A percentile compares a stretch with the other conserved stretches of the same genome.
Evolutionary conservation across 2,113 vertebrate genomes (phyloP).

Genomic region (Amphilophus citrinellus): DNA sequence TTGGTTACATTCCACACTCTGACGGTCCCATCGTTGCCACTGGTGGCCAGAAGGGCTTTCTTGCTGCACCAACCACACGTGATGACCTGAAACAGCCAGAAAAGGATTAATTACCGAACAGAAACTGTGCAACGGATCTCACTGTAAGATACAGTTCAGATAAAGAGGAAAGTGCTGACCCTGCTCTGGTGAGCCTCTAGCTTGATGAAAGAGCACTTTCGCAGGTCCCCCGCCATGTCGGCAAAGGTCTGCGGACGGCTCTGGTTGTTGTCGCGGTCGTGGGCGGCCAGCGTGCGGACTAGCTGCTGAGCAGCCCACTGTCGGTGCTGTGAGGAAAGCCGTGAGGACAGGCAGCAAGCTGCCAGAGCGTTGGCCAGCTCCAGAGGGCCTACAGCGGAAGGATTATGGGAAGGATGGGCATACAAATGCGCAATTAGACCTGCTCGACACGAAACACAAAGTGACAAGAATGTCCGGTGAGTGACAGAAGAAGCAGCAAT

Average conservation of each 20-base stretch:
- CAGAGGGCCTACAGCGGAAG: slow-evolving; percentile 96
- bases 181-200: slow-evolving; percentile 98
- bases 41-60: slow-evolving; percentile 93
- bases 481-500: slow-evolving; percentile 57
- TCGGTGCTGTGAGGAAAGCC: slow-evolving; percentile 96
- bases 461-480: slow-evolving; percentile 78
- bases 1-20: slow-evolving; percentile 96
- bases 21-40: slow-evolving; percentile 93
- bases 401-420: slow-evolving; percentile 93
- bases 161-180: slow-evolving; percentile 74
- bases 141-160: accelerated
- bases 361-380: slow-evolving; percentile 98
- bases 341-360: slow-evolving; percentile 96
- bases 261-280: slow-evolving; percentile 97
- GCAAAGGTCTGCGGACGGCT: slow-evolving; percentile 91
- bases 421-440: slow-evolving; percentile 93
- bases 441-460: slow-evolving; percentile 87
- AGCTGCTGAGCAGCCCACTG: slow-evolving; percentile 99
- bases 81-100: slow-evolving; percentile 85
- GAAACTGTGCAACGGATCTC: neutral
- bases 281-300: slow-evolving; percentile 93
- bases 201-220: slow-evolving; percentile 94
- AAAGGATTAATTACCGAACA: neutral
- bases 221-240: slow-evolving; percentile 95
- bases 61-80: slow-evolving; percentile 94